A percentile compares a stretch with the other conserved stretches of the same genome.
phyloP scores from a whole-genome alignment of 2,888 invertebrate genomes.

The Aleiodes testaceus region DNA sequence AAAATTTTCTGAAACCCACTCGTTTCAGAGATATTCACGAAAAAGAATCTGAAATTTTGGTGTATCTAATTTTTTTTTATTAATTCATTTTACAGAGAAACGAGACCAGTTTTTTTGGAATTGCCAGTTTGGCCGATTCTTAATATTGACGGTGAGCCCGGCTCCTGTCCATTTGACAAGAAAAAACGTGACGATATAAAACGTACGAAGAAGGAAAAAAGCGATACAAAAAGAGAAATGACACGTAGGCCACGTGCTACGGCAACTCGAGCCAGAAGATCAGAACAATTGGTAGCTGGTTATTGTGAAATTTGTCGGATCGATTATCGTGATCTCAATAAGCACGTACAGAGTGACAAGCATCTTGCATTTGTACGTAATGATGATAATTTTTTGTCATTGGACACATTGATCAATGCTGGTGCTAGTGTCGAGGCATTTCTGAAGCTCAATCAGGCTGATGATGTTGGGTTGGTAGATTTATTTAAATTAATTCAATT shows the following conservation, averaged over 20 bases:
- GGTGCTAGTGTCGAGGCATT: conserved; percentile 82
- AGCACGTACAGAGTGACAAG: conserved; percentile 83
- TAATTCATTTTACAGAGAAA: conserved; percentile 69
- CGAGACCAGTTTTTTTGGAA: conserved; percentile 79
- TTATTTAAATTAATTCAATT: background rate
- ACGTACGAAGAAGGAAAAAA: conserved; percentile 64
- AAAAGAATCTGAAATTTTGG: background rate
- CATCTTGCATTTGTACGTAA: conserved; percentile 84
- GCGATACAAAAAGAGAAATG: conserved; percentile 69
- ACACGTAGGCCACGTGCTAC: conserved; percentile 72
- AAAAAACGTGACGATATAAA: conserved; percentile 61
- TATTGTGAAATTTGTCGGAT: conserved; percentile 88
- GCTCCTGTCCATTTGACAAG: conserved; percentile 70
- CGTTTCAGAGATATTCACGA: background rate
- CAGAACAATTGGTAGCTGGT: conserved; percentile 74
- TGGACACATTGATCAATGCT: conserved; percentile 81
- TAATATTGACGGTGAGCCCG: conserved; percentile 71
- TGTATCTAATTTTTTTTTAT: conserved; percentile 18
- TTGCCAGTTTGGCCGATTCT: conserved; percentile 79
- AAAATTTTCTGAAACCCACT: too few species aligned
- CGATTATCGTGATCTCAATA: conserved; percentile 81
- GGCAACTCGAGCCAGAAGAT: conserved; percentile 68
- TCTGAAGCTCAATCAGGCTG: conserved; percentile 77
- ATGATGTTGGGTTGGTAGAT: conserved; percentile 64
- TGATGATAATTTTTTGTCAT: conserved; percentile 82